Evolutionary conservation across 2,888 invertebrate genomes (phyloP), one percentile per base, ranked within the genome.

Genomic region (Deilephila elpenor): DNA sequence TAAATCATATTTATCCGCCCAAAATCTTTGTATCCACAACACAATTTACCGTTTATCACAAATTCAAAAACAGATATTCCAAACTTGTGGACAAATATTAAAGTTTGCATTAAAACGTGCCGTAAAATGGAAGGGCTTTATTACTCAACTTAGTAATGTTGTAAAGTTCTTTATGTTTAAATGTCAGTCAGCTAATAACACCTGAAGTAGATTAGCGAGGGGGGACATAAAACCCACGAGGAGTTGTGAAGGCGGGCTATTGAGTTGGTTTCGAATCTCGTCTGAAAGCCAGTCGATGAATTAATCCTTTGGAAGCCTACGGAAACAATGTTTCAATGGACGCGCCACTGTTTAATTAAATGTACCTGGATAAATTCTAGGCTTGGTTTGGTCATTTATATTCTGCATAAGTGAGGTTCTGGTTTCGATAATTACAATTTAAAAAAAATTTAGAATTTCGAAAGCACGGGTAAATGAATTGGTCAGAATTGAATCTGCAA

Each of bases 181-280:
- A 53, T 56, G 53, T 71, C 59, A 71, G 59, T 34, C 34, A 70
- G 56, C 70, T 70, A 56, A 70, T 70, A 70, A 70, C 70, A 70
- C 70, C 64, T 64, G 64, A 64, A 67, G 20, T 44, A 20, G 64
- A 64, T 44, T 37, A 44, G 7, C 20, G 44, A 32, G 29, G 61
- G 61, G 32, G 62, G 60, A 53, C n/a, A 53, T 29, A 53, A 56
- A 72, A 62, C 32, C 62, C 61, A 53, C 53, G 14, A 62, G 32
- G 37, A 61, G 59, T 61, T 72, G 44, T n/a, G 20, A 32, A 29
- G 51, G 34, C 5, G 61, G 32, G n/a, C 25, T 62, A 72, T 72
- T 60, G 61, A 51, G 61, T 71, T 71, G 51, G 34, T 61, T 44
- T 51, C 60, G 61, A 56, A 70, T 70, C 56, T n/a, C 64, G n/a